These are phyloP conservation scores for Erannis defoliaria DNA, from an alignment of 2,888 invertebrate genomes.

Conservation along the genomic window DNA sequence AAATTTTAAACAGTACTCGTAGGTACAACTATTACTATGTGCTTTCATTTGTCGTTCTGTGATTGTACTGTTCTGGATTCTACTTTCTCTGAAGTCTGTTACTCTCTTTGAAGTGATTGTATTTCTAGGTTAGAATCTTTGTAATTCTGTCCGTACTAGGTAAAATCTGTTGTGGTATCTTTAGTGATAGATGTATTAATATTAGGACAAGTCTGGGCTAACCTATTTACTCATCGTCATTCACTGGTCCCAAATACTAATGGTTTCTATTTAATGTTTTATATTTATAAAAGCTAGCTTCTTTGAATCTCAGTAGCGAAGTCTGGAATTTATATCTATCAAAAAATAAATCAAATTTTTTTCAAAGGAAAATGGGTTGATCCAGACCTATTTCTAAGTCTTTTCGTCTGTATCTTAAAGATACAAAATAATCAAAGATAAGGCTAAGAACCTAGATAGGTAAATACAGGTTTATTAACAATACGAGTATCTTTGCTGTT, in stretches of 20 bases:
- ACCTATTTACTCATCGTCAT: background rate
- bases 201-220: conserved; percentile 13
- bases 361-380: background rate
- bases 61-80: background rate
- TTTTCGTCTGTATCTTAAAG: conserved; percentile 29
- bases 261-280: too few relatives aligned
- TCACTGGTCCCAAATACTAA: background rate
- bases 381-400: conserved; percentile 12
- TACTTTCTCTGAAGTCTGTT: background rate
- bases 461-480: conserved; percentile 25
- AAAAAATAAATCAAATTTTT: background rate
- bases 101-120: background rate
- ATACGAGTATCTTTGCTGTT: conserved; percentile 23
- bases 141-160: conserved; percentile 31
- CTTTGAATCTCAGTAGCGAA: background rate
- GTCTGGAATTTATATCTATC: background rate
- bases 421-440: conserved; percentile 24
- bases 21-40: background rate
- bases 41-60: too few relatives aligned
- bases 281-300: background rate
- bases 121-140: conserved; percentile 27
- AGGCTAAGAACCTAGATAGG: conserved; percentile 20
- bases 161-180: conserved; percentile 29
- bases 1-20: background rate
- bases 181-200: conserved; percentile 22